Evolutionary conservation across 2,888 invertebrate species (phyloP).

Genomic region (Drosophila engyochracea): DNA sequence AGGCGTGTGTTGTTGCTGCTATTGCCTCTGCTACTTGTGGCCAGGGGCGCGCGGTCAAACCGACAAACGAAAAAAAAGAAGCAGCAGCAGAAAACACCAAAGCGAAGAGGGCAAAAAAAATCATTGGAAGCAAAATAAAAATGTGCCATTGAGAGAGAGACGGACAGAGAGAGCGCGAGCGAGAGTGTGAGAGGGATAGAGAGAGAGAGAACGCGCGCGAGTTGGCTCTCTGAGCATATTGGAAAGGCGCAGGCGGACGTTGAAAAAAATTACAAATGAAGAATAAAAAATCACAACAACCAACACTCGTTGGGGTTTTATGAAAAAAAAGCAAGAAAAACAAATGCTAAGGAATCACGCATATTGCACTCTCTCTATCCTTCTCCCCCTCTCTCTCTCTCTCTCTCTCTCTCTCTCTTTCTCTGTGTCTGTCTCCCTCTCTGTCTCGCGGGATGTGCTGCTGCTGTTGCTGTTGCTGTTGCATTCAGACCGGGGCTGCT

Average conservation of each 20-base stretch:
- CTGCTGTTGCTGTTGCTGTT: conserved; percentile 17
- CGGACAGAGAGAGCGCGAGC: neutral
- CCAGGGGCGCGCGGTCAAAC: conserved; percentile 69
- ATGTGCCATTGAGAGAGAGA: conserved; percentile 48
- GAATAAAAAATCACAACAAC: conserved; percentile 19
- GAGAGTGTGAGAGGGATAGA: conserved; percentile 17
- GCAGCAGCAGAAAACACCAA: conserved; percentile 21
- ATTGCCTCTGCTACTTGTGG: conserved; percentile 65
- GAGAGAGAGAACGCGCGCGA: conserved; percentile 27
- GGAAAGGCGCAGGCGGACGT: conserved; percentile 64
- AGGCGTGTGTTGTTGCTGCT: conserved; percentile 50
- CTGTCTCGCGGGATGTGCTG: neutral
- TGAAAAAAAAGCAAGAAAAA: conserved; percentile 25
- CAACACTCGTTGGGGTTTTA: conserved; percentile 29
- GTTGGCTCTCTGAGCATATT: conserved; percentile 52
- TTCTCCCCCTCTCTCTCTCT: conserved; percentile 1
- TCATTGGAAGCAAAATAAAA: conserved; percentile 65
- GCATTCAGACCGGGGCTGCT: conserved; percentile 9
- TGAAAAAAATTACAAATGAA: conserved; percentile 39
- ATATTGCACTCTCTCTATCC: conserved; percentile 20
- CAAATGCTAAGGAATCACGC: conserved; percentile 51
- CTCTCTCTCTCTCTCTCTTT: neutral
- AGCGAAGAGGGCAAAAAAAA: conserved; percentile 47
- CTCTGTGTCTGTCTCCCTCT: neutral
- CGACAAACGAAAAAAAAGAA: conserved; percentile 46